Evolutionary conservation across 2,888 invertebrate species (phyloP).

Genomic region (Eupithecia pulchellata): DNA sequence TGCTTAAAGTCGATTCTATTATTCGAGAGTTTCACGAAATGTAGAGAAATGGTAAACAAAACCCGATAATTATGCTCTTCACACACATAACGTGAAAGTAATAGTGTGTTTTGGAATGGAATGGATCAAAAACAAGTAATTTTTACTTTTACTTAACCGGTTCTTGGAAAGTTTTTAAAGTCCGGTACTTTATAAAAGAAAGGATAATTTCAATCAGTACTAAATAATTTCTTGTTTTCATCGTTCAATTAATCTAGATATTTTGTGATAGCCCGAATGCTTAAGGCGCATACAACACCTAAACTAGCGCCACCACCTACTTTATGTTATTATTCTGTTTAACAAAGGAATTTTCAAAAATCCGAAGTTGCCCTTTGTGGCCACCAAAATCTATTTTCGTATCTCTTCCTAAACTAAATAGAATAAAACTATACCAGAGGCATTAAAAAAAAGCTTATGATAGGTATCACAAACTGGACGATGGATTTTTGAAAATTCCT

Average conservation of each 20-base stretch:
- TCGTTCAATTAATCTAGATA: not conserved
- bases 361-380: no score
- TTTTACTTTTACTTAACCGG: constrained; percentile 15
- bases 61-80: constrained; percentile 39
- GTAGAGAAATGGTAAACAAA: constrained; percentile 45
- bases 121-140: constrained; percentile 19
- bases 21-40: constrained; percentile 30
- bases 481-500: no score
- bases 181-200: not conserved
- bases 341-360: no score
- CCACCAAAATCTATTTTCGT: no score
- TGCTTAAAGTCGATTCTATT: constrained; percentile 1
- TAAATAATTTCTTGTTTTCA: constrained; percentile 1
- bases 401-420: no score
- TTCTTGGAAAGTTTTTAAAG: constrained; percentile 14
- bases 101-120: constrained; percentile 33
- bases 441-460: no score
- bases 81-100: constrained; percentile 34
- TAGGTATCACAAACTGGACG: no score
- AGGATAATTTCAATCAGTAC: not conserved
- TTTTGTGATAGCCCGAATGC: not conserved
- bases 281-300: no score
- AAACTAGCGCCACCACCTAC: no score
- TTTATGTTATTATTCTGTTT: no score
- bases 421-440: no score